phyloP scores from a whole-genome alignment of 2,113 vertebrate genomes.

The Phycodurus eques region DNA sequence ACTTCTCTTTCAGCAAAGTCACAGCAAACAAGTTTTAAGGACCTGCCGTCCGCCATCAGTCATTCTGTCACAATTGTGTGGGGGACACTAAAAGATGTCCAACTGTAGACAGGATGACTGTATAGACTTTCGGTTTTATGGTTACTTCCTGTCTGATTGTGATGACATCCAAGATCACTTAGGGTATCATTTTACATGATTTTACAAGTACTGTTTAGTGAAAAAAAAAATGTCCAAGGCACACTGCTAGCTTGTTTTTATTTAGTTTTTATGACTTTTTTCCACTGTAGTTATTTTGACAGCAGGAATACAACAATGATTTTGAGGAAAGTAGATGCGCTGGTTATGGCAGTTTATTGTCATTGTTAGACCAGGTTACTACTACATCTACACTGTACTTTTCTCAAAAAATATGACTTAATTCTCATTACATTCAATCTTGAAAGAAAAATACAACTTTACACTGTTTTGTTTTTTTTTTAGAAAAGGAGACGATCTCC shows the following conservation, averaged over 20 bases:
- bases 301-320: not conserved
- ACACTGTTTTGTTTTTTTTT: not conserved
- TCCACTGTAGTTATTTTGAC: not conserved
- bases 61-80: slow-evolving; percentile 5
- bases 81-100: not conserved
- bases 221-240: not conserved
- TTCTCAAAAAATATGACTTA: not conserved
- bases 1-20: slow-evolving; percentile 83
- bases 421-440: not conserved
- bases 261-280: not conserved
- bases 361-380: not conserved
- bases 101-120: not conserved
- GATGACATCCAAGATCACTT: not conserved
- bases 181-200: not conserved
- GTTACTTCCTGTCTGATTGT: slow-evolving; percentile 1
- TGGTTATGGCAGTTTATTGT: not conserved
- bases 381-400: not conserved
- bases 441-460: not conserved
- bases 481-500: no score
- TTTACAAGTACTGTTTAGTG: not conserved
- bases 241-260: not conserved
- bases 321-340: not conserved
- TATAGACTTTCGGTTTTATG: not conserved
- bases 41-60: slow-evolving; percentile 80
- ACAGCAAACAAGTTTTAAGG: slow-evolving; percentile 83